Evolutionary conservation across 2,888 invertebrate genomes (phyloP).

Genomic region (Cloeon dipterum): DNA sequence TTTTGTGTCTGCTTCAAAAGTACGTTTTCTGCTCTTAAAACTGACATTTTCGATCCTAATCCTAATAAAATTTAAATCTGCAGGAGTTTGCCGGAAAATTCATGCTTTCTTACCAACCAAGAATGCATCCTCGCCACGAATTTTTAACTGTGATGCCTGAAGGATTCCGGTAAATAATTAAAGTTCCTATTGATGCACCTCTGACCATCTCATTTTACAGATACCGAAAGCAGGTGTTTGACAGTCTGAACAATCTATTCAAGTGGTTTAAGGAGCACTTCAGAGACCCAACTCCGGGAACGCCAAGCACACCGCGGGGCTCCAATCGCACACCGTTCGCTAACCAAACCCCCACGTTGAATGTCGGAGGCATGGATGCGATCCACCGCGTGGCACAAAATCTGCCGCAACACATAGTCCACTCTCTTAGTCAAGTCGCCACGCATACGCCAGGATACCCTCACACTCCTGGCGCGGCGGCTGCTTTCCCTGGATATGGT

Average conservation of each 20-base stretch:
- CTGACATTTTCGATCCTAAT: background rate
- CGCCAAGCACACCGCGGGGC: conserved; percentile 47
- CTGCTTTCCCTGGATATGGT: conserved; percentile 26
- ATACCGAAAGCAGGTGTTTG: conserved; percentile 51
- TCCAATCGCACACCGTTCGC: conserved; percentile 30
- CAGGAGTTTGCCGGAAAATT: conserved; percentile 76
- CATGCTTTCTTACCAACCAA: conserved; percentile 77
- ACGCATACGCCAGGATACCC: conserved; percentile 32
- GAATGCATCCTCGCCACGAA: conserved; percentile 68
- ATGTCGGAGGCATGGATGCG: conserved; percentile 30
- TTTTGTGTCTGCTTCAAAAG: conserved; percentile 56
- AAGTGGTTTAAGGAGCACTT: conserved; percentile 98
- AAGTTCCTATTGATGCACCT: no score
- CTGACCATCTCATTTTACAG: no score
- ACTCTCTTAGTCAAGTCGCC: conserved; percentile 46
- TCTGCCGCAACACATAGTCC: conserved; percentile 43
- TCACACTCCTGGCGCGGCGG: conserved; percentile 43
- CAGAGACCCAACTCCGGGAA: conserved; percentile 64
- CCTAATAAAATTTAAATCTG: conserved; percentile 7
- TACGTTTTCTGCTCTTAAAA: conserved; percentile 9
- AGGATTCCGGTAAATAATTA: conserved; percentile 84
- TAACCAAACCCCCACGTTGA: conserved; percentile 16
- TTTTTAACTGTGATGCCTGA: conserved; percentile 79
- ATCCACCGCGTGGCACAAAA: conserved; percentile 48
- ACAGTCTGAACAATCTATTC: conserved; percentile 52